Conservation (phyloP, 2,113 vertebrate species). For the Dipodomys spectabilis region DNA sequence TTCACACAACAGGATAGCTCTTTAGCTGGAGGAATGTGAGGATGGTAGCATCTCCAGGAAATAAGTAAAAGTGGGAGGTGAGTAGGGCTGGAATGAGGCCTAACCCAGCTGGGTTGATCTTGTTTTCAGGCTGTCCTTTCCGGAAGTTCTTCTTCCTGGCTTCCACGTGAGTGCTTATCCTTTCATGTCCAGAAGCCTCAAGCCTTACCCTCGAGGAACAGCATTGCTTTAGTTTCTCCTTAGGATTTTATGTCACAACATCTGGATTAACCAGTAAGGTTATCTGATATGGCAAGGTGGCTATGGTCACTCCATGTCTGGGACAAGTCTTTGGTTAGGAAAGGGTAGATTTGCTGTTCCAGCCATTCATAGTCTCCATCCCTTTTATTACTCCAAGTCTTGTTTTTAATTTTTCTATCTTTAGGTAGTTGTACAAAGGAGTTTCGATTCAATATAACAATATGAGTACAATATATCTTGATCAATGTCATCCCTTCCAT, state of each 20-base stretch:
- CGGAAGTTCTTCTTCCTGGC: not conserved
- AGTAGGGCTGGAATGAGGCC: no score
- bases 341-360: no score
- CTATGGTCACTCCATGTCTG: accelerated
- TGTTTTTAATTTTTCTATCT: no score
- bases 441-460: no score
- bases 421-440: no score
- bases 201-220: accelerated
- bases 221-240: not conserved
- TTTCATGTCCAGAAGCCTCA: not conserved
- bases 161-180: not conserved
- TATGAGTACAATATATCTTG: no score
- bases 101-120: accelerated
- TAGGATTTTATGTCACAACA: not conserved
- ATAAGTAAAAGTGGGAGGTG: no score
- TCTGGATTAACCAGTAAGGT: no score
- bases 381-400: not conserved
- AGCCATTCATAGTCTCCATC: no score
- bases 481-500: no score
- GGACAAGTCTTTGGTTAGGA: not conserved
- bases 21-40: not conserved
- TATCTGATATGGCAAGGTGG: accelerated
- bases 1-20: not conserved
- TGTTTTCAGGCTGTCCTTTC: not conserved
- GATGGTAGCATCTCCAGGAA: accelerated